These are phyloP conservation scores for Melolontha melolontha DNA, from an alignment of 2,888 invertebrate genomes.

Conservation along the genomic window DNA sequence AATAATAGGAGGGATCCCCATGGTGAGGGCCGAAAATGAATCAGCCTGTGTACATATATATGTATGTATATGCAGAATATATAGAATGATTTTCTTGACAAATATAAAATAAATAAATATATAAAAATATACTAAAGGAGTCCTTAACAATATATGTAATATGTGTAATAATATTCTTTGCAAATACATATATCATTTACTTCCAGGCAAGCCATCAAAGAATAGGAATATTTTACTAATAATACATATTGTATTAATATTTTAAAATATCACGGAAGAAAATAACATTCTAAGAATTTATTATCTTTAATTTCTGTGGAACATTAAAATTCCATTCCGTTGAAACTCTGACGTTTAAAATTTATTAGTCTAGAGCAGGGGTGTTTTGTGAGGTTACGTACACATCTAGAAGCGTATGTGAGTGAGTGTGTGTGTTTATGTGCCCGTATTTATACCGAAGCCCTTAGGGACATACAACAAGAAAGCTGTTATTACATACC, in stretches of 20 bases:
- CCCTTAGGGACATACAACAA: conserved; percentile 40
- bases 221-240: no score
- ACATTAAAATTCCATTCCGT: conserved; percentile 36
- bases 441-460: conserved; percentile 29
- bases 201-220: no score
- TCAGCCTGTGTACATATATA: no score
- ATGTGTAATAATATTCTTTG: no score
- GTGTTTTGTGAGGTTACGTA: conserved; percentile 33
- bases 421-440: conserved; percentile 9
- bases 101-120: no score
- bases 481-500: conserved; percentile 44
- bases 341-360: conserved; percentile 37
- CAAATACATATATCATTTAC: no score
- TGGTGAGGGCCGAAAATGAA: no score
- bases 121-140: no score
- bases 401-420: not conserved
- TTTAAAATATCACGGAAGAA: conserved; percentile 13
- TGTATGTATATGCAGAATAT: no score
- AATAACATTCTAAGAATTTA: conserved; percentile 24
- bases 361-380: conserved; percentile 42
- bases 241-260: not conserved
- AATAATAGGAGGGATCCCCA: no score
- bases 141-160: no score
- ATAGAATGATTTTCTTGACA: no score
- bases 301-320: conserved; percentile 27